Conservation (phyloP, 2,888 invertebrate species). For the Drosophila austrosaltans region DNA sequence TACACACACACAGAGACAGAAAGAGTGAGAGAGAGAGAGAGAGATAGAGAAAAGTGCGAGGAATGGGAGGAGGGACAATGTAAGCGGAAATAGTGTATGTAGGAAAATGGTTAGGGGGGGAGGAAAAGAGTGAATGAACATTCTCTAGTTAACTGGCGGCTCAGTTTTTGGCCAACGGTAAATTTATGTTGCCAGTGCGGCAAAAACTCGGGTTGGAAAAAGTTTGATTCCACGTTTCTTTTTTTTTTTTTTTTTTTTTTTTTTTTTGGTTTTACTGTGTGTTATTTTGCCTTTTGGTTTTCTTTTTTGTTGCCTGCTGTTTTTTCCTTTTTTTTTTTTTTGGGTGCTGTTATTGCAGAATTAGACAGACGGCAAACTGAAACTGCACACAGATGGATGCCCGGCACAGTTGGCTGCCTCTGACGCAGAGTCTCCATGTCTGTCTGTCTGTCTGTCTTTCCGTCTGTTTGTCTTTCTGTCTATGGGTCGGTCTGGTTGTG, state of each 20-base stretch:
- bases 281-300: constrained; percentile 8
- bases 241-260: constrained; percentile 22
- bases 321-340: not conserved
- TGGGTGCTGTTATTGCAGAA: constrained; percentile 69
- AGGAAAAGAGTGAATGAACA: constrained; percentile 1
- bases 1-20: constrained; percentile 52
- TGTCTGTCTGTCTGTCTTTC: constrained; percentile 32
- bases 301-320: not conserved
- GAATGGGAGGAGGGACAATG: not conserved
- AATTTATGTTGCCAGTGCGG: constrained; percentile 72
- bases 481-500: constrained; percentile 25
- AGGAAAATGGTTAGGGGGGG: too few relatives aligned
- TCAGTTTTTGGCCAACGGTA: constrained; percentile 76
- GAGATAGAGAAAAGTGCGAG: not conserved
- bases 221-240: constrained; percentile 38
- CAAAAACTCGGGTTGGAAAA: constrained; percentile 64
- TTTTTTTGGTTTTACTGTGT: constrained; percentile 8
- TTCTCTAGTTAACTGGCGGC: constrained; percentile 71
- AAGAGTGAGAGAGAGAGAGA: not conserved
- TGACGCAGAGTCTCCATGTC: constrained; percentile 52
- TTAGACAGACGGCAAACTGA: constrained; percentile 69
- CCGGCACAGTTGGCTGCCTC: constrained; percentile 72
- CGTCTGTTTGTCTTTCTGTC: constrained; percentile 26
- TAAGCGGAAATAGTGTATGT: not conserved
- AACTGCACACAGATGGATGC: constrained; percentile 75